phyloP scores from a whole-genome alignment of 2,113 vertebrate genomes.

The Hemiprocne comata region DNA sequence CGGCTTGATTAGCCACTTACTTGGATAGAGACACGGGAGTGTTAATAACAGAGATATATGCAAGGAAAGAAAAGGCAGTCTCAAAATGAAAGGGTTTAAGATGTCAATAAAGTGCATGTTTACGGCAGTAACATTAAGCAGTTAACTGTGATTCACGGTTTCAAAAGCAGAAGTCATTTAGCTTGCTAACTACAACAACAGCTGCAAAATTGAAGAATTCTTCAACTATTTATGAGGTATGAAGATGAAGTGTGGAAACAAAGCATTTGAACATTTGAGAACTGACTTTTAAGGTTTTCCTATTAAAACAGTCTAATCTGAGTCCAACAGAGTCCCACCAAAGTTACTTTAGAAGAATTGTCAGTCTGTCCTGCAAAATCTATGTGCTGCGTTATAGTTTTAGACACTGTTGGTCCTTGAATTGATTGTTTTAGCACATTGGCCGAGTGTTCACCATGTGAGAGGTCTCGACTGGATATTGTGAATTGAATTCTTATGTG shows the following conservation, averaged over 20 bases:
- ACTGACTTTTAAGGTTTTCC: neutral
- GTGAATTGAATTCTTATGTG: neutral
- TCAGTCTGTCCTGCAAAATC: neutral
- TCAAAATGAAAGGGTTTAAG: neutral
- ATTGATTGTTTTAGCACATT: neutral
- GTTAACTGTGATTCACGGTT: neutral
- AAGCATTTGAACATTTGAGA: neutral
- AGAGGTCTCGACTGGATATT: neutral
- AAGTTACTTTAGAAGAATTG: neutral
- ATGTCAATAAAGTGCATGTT: neutral
- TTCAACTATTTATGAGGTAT: conserved; percentile 11
- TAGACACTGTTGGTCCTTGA: neutral
- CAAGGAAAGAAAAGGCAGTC: neutral
- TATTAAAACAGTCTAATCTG: neutral
- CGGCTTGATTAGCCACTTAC: neutral
- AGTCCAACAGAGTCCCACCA: neutral
- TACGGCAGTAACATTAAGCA: neutral
- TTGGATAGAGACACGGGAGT: neutral
- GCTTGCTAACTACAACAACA: conserved; percentile 27
- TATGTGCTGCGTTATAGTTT: neutral
- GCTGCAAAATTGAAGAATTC: conserved; percentile 9
- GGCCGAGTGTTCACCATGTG: neutral
- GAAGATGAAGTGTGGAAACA: neutral
- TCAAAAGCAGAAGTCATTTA: conserved; percentile 8
- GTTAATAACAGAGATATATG: neutral